Conservation (phyloP, 2,113 vertebrate genomes). For the Myanophis thanlyinensis region DNA sequence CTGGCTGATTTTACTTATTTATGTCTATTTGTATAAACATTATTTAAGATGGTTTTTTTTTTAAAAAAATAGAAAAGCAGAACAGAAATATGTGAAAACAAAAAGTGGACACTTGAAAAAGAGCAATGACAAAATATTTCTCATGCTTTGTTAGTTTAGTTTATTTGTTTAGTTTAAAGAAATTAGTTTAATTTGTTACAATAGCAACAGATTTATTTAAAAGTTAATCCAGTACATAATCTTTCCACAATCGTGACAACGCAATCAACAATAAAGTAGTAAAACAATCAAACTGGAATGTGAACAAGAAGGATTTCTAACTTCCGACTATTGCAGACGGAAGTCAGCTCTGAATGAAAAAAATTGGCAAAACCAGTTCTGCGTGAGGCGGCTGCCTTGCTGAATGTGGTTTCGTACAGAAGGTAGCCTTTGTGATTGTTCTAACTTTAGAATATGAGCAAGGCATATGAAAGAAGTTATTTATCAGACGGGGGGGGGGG, state of each 20-base stretch:
- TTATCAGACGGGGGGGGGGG: background rate
- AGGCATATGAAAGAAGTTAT: background rate
- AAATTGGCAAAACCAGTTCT: background rate
- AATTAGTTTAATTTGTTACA: background rate
- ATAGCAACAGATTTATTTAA: background rate
- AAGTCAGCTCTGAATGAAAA: background rate
- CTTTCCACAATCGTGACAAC: background rate
- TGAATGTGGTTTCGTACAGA: background rate
- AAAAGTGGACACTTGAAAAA: background rate
- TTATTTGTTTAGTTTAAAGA: too few relatives aligned
- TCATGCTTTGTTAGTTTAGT: too few relatives aligned
- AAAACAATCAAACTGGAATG: background rate
- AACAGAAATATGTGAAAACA: background rate
- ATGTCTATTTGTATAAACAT: background rate
- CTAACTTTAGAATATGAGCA: background rate
- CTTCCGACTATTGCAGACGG: background rate
- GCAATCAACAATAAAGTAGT: background rate
- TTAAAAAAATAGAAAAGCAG: background rate
- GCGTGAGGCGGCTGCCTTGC: background rate
- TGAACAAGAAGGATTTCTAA: background rate
- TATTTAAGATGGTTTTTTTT: background rate
- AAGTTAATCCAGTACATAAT: background rate
- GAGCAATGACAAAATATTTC: background rate
- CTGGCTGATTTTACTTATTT: background rate
- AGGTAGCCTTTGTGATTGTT: background rate